A percentile compares a stretch with the other conserved stretches of the same genome.
Conservation (phyloP, 2,888 invertebrate species). For the Eristalis arbustorum region DNA sequence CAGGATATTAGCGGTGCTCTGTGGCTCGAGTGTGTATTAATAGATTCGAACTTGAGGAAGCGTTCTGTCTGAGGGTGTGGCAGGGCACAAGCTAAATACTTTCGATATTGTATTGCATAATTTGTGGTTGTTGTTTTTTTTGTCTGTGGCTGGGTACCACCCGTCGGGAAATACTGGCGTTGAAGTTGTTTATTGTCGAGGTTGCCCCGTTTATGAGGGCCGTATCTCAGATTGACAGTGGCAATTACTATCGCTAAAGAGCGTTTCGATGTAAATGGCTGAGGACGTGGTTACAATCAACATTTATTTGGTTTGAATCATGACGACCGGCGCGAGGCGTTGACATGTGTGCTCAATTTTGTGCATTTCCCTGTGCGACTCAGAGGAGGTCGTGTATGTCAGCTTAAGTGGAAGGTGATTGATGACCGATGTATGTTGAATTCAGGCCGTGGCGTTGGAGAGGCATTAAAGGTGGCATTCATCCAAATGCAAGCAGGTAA, state of each 20-base stretch:
- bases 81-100: slow-evolving; percentile 31
- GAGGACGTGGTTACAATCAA: not conserved
- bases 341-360: not conserved
- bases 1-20: slow-evolving; percentile 24
- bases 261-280: not conserved
- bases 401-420: too few relatives aligned
- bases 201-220: not conserved
- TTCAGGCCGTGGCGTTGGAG: too few relatives aligned
- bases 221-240: not conserved
- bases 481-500: too few relatives aligned
- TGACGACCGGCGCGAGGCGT: not conserved
- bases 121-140: not conserved
- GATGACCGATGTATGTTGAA: too few relatives aligned
- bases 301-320: not conserved
- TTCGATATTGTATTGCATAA: slow-evolving; percentile 48
- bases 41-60: slow-evolving; percentile 53
- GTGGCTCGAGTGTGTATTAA: slow-evolving; percentile 35
- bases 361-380: too few relatives aligned
- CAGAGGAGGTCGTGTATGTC: too few relatives aligned
- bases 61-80: slow-evolving; percentile 28
- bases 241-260: not conserved
- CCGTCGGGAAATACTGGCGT: not conserved
- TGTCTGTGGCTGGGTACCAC: not conserved
- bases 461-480: too few relatives aligned
- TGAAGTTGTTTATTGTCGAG: slow-evolving; percentile 22